Conservation (phyloP, 2,113 vertebrate genomes). For the Lanius ludovicianus region DNA sequence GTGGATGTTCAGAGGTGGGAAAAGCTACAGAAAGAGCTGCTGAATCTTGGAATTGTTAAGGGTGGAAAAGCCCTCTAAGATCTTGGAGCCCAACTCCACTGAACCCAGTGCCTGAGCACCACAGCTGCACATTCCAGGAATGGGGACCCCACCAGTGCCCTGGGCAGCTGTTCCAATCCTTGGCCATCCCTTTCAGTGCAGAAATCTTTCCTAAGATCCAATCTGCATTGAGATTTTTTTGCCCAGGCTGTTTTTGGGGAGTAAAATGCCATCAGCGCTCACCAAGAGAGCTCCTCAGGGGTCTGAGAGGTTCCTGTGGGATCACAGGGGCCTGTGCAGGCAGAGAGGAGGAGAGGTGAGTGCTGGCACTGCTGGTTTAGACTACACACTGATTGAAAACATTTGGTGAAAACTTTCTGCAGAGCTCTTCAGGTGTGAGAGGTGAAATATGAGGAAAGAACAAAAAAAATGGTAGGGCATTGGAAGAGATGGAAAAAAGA, state of each 20-base stretch:
- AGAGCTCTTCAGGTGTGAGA: neutral
- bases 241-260: neutral
- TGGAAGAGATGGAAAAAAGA: neutral
- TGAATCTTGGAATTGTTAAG: neutral
- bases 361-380: accelerated
- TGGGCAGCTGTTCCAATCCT: neutral
- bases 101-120: neutral
- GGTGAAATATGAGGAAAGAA: neutral
- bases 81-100: neutral
- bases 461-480: neutral
- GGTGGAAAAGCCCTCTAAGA: neutral
- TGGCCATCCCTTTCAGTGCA: neutral
- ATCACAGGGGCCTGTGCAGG: neutral
- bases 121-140: neutral
- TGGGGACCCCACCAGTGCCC: neutral
- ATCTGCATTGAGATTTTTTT: neutral
- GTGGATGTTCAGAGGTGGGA: neutral
- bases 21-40: neutral
- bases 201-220: neutral
- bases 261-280: neutral
- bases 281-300: neutral
- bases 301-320: neutral
- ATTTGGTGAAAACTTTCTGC: neutral
- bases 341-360: neutral
- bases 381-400: neutral